phyloP scores from a whole-genome alignment of 2,113 vertebrate species.

The Cairina moschata region DNA sequence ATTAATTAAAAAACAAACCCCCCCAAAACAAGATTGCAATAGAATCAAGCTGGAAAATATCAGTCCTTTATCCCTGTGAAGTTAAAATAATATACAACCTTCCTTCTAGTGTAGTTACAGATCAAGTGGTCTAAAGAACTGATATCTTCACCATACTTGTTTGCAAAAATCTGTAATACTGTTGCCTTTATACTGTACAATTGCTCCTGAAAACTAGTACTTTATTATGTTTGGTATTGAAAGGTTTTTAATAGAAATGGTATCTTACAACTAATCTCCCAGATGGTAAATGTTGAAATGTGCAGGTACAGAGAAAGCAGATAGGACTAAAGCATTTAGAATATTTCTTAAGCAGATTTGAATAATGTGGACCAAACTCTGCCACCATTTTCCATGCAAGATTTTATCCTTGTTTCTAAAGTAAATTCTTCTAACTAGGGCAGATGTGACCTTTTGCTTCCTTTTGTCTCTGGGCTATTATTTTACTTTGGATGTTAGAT shows the following conservation, averaged over 20 bases:
- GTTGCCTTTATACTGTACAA: not conserved
- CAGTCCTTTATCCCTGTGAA: not conserved
- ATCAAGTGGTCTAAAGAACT: not conserved
- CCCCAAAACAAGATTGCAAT: not conserved
- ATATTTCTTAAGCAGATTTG: not conserved
- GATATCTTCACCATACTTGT: not conserved
- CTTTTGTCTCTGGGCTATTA: not conserved
- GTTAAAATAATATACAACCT: not conserved
- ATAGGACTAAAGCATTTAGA: not conserved
- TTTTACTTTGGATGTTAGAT: slow-evolving; percentile 28
- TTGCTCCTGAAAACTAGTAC: not conserved
- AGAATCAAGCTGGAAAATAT: not conserved
- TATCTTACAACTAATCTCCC: not conserved
- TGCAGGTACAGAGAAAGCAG: not conserved
- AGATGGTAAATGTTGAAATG: not conserved
- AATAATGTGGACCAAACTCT: not conserved
- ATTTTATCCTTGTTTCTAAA: not conserved
- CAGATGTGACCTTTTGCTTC: not conserved
- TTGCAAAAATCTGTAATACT: not conserved
- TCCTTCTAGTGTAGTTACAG: not conserved
- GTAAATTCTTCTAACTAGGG: not conserved
- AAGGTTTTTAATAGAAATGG: not conserved
- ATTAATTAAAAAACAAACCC: not conserved
- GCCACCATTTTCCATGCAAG: not conserved
- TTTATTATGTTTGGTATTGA: not conserved